A percentile compares a stretch with the other conserved stretches of the same genome.
phyloP scores from a whole-genome alignment of 2,797 vertebrate species.

The Microcaecilia unicolor region DNA sequence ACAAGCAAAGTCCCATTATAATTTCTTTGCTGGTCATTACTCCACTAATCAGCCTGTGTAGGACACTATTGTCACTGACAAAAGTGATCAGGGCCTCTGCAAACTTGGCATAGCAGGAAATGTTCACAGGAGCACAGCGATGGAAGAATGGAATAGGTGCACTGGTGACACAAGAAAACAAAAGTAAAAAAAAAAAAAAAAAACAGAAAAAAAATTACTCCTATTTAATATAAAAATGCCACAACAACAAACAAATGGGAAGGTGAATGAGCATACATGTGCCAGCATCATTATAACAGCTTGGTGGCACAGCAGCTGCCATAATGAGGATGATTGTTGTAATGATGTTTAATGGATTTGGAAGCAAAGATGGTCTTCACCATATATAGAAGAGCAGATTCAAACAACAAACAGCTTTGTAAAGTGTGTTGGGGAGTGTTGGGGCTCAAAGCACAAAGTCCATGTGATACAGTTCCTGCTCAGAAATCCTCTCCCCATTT shows the following conservation, averaged over 20 bases:
- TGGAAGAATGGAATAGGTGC: conserved; percentile 91
- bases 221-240: conserved; percentile 69
- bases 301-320: conserved; percentile 33
- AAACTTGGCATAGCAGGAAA: conserved; percentile 92
- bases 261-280: conserved; percentile 54
- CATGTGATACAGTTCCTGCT: too few relatives aligned
- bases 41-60: conserved; percentile 91
- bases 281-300: conserved; percentile 45
- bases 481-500: too few relatives aligned
- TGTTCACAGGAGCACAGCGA: conserved; percentile 93
- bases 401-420: too few relatives aligned
- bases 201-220: conserved; percentile 78
- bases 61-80: conserved; percentile 88
- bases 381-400: too few relatives aligned
- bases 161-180: conserved; percentile 77
- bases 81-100: conserved; percentile 93
- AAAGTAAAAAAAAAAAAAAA: conserved; percentile 70
- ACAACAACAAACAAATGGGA: conserved; percentile 72
- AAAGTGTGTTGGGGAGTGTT: too few relatives aligned
- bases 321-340: conserved; percentile 43
- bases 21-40: conserved; percentile 95
- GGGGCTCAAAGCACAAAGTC: too few relatives aligned
- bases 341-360: conserved; percentile 24
- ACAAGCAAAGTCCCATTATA: conserved; percentile 94
- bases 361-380: conserved; percentile 2